Base-by-base conservation (phyloP, 2,797 vertebrate genomes). In the Fundulus diaphanus region DNA sequence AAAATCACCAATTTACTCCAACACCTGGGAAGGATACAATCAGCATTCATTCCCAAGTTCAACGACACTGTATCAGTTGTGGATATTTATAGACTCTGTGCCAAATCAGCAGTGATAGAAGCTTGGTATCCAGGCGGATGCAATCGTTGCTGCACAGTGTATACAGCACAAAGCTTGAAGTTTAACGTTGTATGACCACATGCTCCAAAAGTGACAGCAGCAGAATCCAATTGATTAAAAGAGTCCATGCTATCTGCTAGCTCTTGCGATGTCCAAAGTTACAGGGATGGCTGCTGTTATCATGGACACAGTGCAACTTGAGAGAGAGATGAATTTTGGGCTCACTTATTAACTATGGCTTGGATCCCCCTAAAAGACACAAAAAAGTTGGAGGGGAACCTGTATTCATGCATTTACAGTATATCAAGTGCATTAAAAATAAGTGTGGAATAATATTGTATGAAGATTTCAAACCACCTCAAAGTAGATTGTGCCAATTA, bases 71-170 rank as follows among this genome's bases (percentile, higher is more conserved):
- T 3, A 56, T 44, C 15, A 33, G 51, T 33, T 48, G 15, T 40
- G 44, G 59, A 22, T 40, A 49, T 49, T 73, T 63, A 49, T 27
- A 73, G 48, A 13, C 31, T 46, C 31, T 33, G 48, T 44, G 29
- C 61, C 37, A 22, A 22, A 24, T 54, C n/a, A 65, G 24, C 33
- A 73, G n/a, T 40, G 71, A 63, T 49, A 31, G 42, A 61, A 61
- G 46, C 12, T 33, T 61, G 46, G 46, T 49, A 52, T 40, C 16
- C 18, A 24, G 48, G 24, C 22, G 59, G 61, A 42, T 24, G 37
- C 13, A 49, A 49, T 35, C 44, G 15, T 63, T 52, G 18, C 31
- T 16, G 31, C 8, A n/a, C 12, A 54, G 15, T 9, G 35, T 37
- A 15, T 29, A 22, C 3, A 40, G 9, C 27, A 24, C 9, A 27